Evolutionary conservation across 2,113 vertebrate genomes (phyloP), one percentile per base, ranked within the genome.

Genomic region (Clupea harengus): DNA sequence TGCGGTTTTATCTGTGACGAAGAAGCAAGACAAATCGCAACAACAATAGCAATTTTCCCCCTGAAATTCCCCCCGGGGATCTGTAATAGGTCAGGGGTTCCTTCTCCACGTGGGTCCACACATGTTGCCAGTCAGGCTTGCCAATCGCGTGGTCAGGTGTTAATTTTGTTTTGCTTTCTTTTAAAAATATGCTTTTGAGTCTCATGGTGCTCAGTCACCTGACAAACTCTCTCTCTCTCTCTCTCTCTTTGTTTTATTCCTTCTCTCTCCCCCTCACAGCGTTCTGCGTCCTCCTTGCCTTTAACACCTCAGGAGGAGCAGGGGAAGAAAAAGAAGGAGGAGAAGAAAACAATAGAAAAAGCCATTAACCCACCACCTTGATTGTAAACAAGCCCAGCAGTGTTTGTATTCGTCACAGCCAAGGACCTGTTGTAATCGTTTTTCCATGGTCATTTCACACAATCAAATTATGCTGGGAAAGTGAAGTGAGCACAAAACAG

Each of bases 391-490:
- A 89, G 86, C 85, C 85, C 84, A 67, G 81, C 85, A 57, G 75
- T 88, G 88, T 89, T 88, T 87, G 86, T 83, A 85, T 88, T 90
- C 67, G 87, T 91, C 91, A 89, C 88, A 89, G 86, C 84, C 86
- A 83, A 86, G 64, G 80, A 88, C 82, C 85, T 88, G 88, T 86
- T 88, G 84, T 91, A 91, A 91, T 91, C 86, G 87, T 85, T 88
- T 87, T 86, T 89, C 86, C 90, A 89, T 89, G 90, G 88, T 89
- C 88, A 88, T 89, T 91, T 91, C 90, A 89, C 90, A 87, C 88
- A 88, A 89, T 91, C 81, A 85, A 89, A 91, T 89, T 89, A 89
- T 86, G 81, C 82, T 46, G 46, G 85, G 83, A 86, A 83, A 86
- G 88, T 39, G 39, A 39, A 39, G 39, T 67, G n/a, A 87, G 84